Conservation (phyloP, 2,888 invertebrate species). For the Ferdinandea cuprea region DNA sequence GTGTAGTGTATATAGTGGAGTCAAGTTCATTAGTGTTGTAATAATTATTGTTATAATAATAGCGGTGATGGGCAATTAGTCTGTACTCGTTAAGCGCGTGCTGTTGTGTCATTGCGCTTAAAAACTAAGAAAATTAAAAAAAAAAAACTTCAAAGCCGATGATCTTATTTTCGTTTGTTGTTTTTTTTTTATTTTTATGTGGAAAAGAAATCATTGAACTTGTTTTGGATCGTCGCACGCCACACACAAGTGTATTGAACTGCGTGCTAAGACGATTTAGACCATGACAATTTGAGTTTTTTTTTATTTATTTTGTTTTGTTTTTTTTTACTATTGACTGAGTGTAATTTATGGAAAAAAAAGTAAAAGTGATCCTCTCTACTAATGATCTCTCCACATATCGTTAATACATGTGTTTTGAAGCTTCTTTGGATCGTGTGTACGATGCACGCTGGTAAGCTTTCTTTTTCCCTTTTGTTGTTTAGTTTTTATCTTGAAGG, state of each 20-base stretch:
- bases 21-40: slow-evolving; percentile 71
- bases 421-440: slow-evolving; percentile 2
- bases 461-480: slow-evolving; percentile 63
- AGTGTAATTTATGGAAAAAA: slow-evolving; percentile 39
- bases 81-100: slow-evolving; percentile 25
- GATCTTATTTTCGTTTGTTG: too few relatives aligned
- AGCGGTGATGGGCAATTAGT: slow-evolving; percentile 51
- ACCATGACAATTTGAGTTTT: slow-evolving; percentile 37
- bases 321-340: too few relatives aligned
- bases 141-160: slow-evolving; percentile 1
- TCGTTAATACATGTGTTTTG: slow-evolving; percentile 20
- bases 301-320: background rate
- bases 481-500: slow-evolving; percentile 29
- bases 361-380: slow-evolving; percentile 69
- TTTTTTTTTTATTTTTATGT: slow-evolving; percentile 1
- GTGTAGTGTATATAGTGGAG: slow-evolving; percentile 15
- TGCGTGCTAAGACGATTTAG: slow-evolving; percentile 61
- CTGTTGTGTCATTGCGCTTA: slow-evolving; percentile 16
- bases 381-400: slow-evolving; percentile 49
- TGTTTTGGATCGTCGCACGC: slow-evolving; percentile 41
- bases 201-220: slow-evolving; percentile 68
- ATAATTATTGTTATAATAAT: slow-evolving; percentile 37
- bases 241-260: slow-evolving; percentile 54
- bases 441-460: slow-evolving; percentile 40
- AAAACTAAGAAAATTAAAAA: background rate